Percentiles rank a stretch among this genome's conserved stretches.
Conservation (phyloP, 1,140 invertebrate genomes). For the Bombus vancouverensis region DNA sequence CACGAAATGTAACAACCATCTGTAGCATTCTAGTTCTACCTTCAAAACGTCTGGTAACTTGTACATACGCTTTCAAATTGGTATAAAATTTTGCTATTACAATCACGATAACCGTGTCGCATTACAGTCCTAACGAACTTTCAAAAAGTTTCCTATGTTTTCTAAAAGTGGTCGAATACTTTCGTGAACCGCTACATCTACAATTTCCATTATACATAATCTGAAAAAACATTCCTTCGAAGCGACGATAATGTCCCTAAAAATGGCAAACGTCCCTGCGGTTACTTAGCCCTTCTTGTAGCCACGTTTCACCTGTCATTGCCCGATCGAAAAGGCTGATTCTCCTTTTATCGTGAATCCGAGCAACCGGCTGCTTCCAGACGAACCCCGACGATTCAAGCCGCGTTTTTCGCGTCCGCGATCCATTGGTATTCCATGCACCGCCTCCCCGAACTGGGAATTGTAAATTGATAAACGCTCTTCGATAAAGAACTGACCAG, state of each 20-base stretch:
- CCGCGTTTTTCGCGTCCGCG: slow-evolving; percentile 42
- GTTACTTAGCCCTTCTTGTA: slow-evolving; percentile 4
- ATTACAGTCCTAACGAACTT: too few relatives aligned
- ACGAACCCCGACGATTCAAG: slow-evolving; percentile 29
- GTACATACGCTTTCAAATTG: too few relatives aligned
- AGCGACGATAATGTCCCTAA: slow-evolving; percentile 18
- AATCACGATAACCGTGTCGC: too few relatives aligned
- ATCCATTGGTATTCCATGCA: slow-evolving; percentile 41
- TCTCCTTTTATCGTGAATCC: slow-evolving; percentile 49
- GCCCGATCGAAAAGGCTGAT: slow-evolving; percentile 33
- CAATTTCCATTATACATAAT: neutral
- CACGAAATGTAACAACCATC: too few relatives aligned
- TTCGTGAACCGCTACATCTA: neutral
- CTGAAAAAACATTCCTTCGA: neutral
- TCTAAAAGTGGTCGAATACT: neutral
- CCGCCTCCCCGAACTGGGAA: slow-evolving; percentile 40
- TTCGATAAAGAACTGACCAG: slow-evolving; percentile 9
- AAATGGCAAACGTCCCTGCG: slow-evolving; percentile 35
- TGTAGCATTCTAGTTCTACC: too few relatives aligned
- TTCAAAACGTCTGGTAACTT: too few relatives aligned
- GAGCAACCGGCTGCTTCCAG: slow-evolving; percentile 1
- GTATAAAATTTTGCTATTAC: too few relatives aligned
- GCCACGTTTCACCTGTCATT: slow-evolving; percentile 31
- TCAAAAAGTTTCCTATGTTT: too few relatives aligned
- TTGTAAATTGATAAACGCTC: slow-evolving; percentile 53